Percentiles rank a stretch among this genome's conserved stretches.
phyloP scores from a whole-genome alignment of 2,888 invertebrate genomes.

The Eupithecia pulchellata region DNA sequence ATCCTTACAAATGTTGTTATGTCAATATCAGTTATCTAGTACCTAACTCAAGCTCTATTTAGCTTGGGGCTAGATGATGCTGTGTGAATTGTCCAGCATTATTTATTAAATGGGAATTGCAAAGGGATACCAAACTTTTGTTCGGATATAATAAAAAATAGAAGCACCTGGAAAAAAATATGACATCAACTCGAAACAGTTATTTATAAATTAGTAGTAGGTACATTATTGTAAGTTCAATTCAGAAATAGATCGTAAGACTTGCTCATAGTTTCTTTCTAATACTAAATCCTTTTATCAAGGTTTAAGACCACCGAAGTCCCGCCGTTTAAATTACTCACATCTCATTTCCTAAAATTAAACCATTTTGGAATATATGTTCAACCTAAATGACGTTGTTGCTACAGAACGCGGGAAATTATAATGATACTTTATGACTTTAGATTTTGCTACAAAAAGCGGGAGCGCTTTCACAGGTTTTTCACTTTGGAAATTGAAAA shows the following conservation, averaged over 20 bases:
- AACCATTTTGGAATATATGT: no score
- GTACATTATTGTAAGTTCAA: not conserved
- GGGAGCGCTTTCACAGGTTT: no score
- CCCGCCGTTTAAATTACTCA: not conserved
- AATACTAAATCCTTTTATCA: not conserved
- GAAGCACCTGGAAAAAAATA: not conserved
- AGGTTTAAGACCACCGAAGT: not conserved
- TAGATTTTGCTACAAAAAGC: no score
- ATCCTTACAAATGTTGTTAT: not conserved
- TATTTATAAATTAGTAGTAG: constrained; percentile 43
- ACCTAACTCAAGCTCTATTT: not conserved
- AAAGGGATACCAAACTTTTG: not conserved
- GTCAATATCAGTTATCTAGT: not conserved
- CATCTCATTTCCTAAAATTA: not conserved
- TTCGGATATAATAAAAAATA: not conserved
- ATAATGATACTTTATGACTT: not conserved
- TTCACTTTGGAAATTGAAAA: not conserved
- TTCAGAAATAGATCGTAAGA: constrained; percentile 53
- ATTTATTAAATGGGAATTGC: not conserved
- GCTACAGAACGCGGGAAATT: not conserved
- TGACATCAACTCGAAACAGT: constrained; percentile 66
- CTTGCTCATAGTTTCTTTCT: constrained; percentile 52
- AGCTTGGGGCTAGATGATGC: not conserved
- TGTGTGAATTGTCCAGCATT: not conserved
- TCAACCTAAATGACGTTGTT: no score